Evolutionary conservation across 92 coral and sea anemone genomes (phyloP), one percentile per base, ranked within the genome.

Genomic region (Heteractis magnifica): DNA sequence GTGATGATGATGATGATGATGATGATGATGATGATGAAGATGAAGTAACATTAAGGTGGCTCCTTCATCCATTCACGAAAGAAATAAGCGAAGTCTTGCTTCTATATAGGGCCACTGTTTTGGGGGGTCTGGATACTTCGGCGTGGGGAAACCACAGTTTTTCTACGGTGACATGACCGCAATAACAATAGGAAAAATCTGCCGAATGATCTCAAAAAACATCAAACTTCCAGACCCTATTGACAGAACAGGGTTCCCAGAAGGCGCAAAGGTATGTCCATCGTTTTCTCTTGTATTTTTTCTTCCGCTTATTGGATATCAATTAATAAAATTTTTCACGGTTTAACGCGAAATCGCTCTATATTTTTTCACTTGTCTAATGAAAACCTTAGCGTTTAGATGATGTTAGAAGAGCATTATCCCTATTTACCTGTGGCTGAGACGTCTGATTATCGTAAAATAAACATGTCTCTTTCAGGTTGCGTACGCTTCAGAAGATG

Each of bases 201-300:
- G 89, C 85, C 95, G 99, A 14, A 85, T 97, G 76, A 75, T 88
- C 41, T 94, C 93, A 59, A 80, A 81, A 3, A 92, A 72, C 10
- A 73, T 94, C 51, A 93, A 89, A 58, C 98, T 97, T 13, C 99
- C 99, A 4, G 90, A 84, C n/a, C 99, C 99, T 20, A 89, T 97
- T 26, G 97, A 93, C 50, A 81, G 89, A 49, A 87, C 99, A 21
- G 99, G 99, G 10, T 97, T 97, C 79, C 95, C 94, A 6, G 88
- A 93, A 84, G 93, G 94, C 41, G 92, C 91, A n/a, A 20, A 49
- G 92, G 99, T 97, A 87, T 52, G 92, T 44, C 15, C 11, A 62
- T 6, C 8, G 4, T n/a, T 68, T 68, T 10, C 10, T 5, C 19
- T 16, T 18, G 8, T 1, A 65, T 6, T 10, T 58, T 58, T 10